Base-by-base conservation (phyloP, 2,113 vertebrate species). In the Papio anubis region DNA sequence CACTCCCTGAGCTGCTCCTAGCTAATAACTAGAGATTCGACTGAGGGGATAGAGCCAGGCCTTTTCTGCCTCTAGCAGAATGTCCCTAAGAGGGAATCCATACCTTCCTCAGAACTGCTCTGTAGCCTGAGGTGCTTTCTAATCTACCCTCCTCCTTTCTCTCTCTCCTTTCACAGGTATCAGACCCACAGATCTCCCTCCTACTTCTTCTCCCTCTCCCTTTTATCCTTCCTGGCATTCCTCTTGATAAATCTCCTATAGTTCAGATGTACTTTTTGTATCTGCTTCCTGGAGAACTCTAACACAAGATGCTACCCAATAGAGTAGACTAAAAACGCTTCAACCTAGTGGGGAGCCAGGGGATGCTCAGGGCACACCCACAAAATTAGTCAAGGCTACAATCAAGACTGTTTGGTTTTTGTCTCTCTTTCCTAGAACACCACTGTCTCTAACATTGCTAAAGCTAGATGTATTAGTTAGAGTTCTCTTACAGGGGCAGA, bases 331-430 rank as follows among this genome's bases (percentile, higher is more conserved):
- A 21, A n/a, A 68, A 43, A 83, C 0, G 13, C 23, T 16, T 12
- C 66, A 48, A 2, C 2, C 16, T 6, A 4, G 7, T 0, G 32
- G 23, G 6, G 25, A 40, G n/a, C 83, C 16, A 18, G 12, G 17
- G 8, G 21, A 3, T 0, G 4, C 5, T 0, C 5, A 0, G 6
- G 0, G 0, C 2, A 8, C 5, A 2, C 8, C 5, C 0, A 11
- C 20, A 61, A n/a, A 55, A 84, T 52, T 32, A 32, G 23, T 25
- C 21, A 52, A 59, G 7, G 25, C 72, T 12, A 1, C 14, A 61
- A 45, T 14, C 59, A 32, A 70, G 20, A 40, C 10, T 1, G 0
- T 8, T 6, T 32, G 27, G 59, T 14, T 68, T 68, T 17, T 68
- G 6, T 61, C 23, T 25, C 16, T n/a, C 66, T 18, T 27, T 40